Percentiles rank a stretch among this genome's conserved stretches.
Conservation (phyloP, 2,888 invertebrate species). For the Pyrochroa serraticornis region DNA sequence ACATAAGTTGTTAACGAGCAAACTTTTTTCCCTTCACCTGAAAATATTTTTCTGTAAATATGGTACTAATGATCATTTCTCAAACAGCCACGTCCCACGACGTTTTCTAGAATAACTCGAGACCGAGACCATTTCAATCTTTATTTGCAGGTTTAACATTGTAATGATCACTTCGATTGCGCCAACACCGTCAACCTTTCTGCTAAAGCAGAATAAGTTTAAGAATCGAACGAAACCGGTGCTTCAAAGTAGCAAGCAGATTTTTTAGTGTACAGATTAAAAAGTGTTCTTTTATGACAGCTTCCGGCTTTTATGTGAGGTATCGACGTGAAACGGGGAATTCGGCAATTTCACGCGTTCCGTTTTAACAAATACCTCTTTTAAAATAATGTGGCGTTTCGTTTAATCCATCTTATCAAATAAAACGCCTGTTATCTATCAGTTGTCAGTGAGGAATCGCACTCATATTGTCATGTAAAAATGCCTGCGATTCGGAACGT, state of each 20-base stretch:
- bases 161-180: too few species aligned
- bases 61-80: too few species aligned
- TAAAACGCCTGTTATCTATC: constrained; percentile 23
- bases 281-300: neutral
- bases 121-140: too few species aligned
- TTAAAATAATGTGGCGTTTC: constrained; percentile 10
- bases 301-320: neutral
- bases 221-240: too few species aligned
- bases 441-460: constrained; percentile 15
- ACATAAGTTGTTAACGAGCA: constrained; percentile 14
- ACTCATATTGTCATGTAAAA: constrained; percentile 23
- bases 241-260: too few species aligned
- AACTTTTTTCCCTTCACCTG: neutral
- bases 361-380: constrained; percentile 8
- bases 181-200: too few species aligned
- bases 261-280: neutral
- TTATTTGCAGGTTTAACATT: too few species aligned
- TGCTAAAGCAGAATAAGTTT: too few species aligned
- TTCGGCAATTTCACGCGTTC: constrained; percentile 4
- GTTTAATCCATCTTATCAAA: constrained; percentile 18
- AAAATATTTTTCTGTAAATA: constrained; percentile 1
- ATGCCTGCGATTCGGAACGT: constrained; percentile 19
- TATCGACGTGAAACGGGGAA: constrained; percentile 1
- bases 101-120: too few species aligned
- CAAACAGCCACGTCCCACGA: too few species aligned